These are phyloP conservation scores for Leiothrix lutea DNA, from an alignment of 2,113 vertebrate species.

Conservation along the genomic window DNA sequence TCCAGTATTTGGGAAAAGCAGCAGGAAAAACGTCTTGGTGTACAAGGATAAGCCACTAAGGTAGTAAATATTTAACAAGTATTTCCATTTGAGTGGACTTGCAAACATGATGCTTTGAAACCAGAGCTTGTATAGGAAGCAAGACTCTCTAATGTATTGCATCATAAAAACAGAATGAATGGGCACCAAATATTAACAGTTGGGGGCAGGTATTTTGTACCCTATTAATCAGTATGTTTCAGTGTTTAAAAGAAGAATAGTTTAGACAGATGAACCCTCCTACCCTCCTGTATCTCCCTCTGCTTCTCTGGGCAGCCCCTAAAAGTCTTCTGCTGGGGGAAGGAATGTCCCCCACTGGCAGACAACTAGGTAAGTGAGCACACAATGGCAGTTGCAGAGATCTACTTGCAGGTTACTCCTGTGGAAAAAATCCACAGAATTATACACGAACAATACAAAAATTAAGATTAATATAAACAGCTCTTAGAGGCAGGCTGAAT, in stretches of 20 bases:
- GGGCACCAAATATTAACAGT: neutral
- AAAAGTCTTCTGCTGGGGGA: neutral
- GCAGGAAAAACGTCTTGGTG: neutral
- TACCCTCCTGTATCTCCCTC: neutral
- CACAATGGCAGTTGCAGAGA: accelerated
- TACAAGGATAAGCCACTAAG: neutral
- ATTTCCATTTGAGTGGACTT: neutral
- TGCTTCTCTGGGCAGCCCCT: neutral
- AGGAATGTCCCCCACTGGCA: neutral
- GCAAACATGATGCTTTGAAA: slow-evolving; percentile 7
- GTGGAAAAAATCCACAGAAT: neutral
- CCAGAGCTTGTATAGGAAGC: neutral
- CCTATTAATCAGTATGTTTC: neutral
- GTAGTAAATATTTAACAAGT: slow-evolving; percentile 39
- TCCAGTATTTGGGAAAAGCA: neutral
- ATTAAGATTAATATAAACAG: neutral
- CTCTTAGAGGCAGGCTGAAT: neutral
- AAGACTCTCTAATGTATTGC: neutral
- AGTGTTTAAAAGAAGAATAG: neutral
- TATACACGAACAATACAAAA: neutral
- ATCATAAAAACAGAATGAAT: neutral
- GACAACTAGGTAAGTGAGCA: neutral
- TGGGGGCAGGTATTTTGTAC: neutral
- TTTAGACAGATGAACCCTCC: neutral
- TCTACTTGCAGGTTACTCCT: neutral